Evolutionary conservation across 2,797 vertebrate species (phyloP).

Genomic region (Lophius americanus): DNA sequence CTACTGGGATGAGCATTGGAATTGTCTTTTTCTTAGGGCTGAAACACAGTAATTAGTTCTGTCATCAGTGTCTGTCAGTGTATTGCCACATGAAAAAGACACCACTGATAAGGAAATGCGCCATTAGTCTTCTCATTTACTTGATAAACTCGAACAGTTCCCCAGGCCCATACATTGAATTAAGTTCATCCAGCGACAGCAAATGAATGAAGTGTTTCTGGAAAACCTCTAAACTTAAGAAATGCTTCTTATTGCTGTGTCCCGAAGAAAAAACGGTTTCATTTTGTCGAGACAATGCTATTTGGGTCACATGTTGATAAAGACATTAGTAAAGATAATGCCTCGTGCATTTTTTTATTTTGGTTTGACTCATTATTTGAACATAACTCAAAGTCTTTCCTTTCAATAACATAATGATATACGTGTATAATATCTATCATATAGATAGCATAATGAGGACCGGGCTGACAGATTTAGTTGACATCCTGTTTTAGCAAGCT

Average conservation of each 20-base stretch:
- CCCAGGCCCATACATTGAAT: constrained; percentile 62
- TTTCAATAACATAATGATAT: too few relatives aligned
- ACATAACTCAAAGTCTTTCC: too few relatives aligned
- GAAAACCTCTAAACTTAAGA: constrained; percentile 16
- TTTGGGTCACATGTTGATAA: background rate
- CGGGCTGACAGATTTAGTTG: too few relatives aligned
- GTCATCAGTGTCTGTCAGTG: constrained; percentile 71
- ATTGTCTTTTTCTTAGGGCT: constrained; percentile 49
- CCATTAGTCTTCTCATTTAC: constrained; percentile 79
- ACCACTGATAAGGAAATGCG: constrained; percentile 72
- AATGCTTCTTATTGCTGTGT: constrained; percentile 8
- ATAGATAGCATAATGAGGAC: too few relatives aligned
- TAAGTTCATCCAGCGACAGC: constrained; percentile 57
- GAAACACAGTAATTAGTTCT: constrained; percentile 69
- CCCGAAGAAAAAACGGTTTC: constrained; percentile 5
- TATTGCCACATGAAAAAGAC: constrained; percentile 68
- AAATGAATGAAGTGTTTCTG: constrained; percentile 53
- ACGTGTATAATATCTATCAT: too few relatives aligned
- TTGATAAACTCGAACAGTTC: constrained; percentile 68
- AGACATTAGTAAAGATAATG: too few relatives aligned
- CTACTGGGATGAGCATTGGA: constrained; percentile 39
- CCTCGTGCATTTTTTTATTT: too few relatives aligned
- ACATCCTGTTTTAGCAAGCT: too few relatives aligned
- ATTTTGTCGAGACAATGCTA: background rate
- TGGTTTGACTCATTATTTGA: too few relatives aligned